Evolutionary conservation across 1,140 invertebrate species (phyloP).

Genomic region (Meloidogyne hapla): DNA sequence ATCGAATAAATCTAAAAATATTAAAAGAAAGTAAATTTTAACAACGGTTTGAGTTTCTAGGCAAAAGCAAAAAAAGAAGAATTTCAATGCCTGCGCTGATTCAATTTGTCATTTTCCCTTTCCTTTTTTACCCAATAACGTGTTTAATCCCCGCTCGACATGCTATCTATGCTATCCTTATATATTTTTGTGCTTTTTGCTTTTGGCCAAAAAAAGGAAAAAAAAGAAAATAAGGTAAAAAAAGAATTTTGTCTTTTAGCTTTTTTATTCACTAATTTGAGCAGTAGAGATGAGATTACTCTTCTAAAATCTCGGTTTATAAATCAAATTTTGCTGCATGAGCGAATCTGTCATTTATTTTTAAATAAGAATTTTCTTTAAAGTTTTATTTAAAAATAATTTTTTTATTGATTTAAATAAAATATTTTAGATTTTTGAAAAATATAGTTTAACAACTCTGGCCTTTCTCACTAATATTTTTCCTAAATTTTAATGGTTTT

Average conservation of each 20-base stretch:
- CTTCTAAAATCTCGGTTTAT: background rate
- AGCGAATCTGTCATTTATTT: constrained; percentile 13
- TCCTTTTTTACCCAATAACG: background rate
- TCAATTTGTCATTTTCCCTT: background rate
- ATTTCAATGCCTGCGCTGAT: background rate
- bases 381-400: no score
- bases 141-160: constrained; percentile 20
- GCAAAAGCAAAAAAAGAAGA: background rate
- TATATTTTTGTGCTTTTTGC: background rate
- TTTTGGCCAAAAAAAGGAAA: background rate
- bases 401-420: no score
- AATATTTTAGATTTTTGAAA: no score
- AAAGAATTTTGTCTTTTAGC: background rate
- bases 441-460: no score
- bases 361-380: background rate
- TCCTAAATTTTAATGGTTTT: no score
- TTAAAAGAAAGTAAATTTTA: background rate
- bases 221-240: background rate
- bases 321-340: constrained; percentile 33
- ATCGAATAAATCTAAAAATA: background rate
- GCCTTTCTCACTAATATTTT: no score
- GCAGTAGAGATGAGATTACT: background rate
- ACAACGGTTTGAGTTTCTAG: background rate
- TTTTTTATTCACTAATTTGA: background rate
- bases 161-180: background rate